phyloP scores from a whole-genome alignment of 2,113 vertebrate genomes.

The Brachypodius melanocephalos region DNA sequence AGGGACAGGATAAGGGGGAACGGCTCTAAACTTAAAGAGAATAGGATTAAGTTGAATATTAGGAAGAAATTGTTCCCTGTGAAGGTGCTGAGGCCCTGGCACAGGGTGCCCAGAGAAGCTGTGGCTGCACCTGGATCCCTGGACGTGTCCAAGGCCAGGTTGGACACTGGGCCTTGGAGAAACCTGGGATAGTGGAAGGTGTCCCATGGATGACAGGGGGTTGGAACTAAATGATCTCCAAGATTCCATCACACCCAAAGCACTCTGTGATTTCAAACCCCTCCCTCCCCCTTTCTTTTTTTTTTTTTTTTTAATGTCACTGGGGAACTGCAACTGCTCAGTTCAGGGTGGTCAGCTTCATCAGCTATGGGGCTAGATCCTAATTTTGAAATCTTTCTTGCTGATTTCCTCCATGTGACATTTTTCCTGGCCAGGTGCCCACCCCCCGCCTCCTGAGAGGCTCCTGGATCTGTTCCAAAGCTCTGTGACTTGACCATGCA shows the following conservation, averaged over 20 bases:
- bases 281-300: too few relatives aligned
- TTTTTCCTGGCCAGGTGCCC: neutral
- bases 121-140: neutral
- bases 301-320: neutral
- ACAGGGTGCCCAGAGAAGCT: neutral
- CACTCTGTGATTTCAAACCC: neutral
- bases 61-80: neutral
- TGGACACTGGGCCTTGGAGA: neutral
- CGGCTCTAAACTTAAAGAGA: neutral
- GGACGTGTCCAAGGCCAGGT: neutral
- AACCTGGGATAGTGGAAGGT: neutral
- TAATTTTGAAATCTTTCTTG: neutral
- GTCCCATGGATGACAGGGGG: too few relatives aligned
- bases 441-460: neutral
- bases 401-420: neutral
- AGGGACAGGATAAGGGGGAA: neutral
- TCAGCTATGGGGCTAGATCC: neutral
- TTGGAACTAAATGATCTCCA: neutral
- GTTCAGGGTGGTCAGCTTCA: neutral
- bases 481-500: neutral
- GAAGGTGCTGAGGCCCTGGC: fast-evolving
- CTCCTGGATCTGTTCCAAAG: neutral
- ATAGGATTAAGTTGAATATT: neutral
- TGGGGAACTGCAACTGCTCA: neutral
- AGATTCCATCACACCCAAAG: neutral